These are phyloP conservation scores for Atractosteus spatula DNA, from an alignment of 2,113 vertebrate genomes.

Conservation along the genomic window DNA sequence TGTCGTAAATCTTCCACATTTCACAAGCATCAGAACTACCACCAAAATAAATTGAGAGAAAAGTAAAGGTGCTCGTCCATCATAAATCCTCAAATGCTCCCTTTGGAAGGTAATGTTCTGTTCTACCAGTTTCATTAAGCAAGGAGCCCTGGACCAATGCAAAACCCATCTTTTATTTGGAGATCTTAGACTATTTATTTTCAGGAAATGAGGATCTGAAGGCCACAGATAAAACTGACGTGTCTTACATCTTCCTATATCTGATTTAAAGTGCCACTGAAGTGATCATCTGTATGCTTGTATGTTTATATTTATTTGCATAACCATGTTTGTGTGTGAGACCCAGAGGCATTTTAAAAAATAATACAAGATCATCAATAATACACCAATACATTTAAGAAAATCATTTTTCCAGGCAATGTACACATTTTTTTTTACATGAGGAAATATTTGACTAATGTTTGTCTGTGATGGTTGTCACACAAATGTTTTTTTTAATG, in stretches of 20 bases:
- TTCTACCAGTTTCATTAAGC: constrained; percentile 22
- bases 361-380: neutral
- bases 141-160: constrained; percentile 9
- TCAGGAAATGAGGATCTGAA: constrained; percentile 16
- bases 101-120: constrained; percentile 12
- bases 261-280: constrained; percentile 15
- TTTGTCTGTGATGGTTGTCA: too few species aligned
- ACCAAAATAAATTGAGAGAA: constrained; percentile 18
- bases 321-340: constrained; percentile 18
- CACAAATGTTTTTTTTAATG: too few species aligned
- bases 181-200: constrained; percentile 11
- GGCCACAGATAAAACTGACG: constrained; percentile 19
- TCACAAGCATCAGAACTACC: constrained; percentile 9
- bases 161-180: constrained; percentile 21
- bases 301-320: constrained; percentile 23
- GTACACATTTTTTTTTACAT: neutral
- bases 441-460: too few species aligned
- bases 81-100: constrained; percentile 15
- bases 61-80: constrained; percentile 11
- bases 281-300: neutral
- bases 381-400: neutral
- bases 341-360: constrained; percentile 19
- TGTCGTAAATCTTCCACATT: constrained; percentile 9
- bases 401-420: neutral
- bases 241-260: neutral